Base-by-base conservation (phyloP, 2,888 invertebrate genomes). In the Lacanobia wlatinum region DNA sequence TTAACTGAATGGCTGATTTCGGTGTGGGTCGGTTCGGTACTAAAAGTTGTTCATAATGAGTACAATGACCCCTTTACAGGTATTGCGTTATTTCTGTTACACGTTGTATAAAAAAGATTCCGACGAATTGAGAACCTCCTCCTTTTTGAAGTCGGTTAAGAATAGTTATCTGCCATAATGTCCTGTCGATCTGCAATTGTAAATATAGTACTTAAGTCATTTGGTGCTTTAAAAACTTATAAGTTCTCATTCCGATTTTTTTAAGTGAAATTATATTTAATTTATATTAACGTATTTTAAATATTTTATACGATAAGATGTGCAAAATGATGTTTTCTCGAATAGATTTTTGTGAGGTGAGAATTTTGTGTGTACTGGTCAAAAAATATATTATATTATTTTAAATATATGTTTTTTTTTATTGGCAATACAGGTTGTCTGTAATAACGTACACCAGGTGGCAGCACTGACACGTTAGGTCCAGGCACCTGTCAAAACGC, bases 191-290 rank as follows among this genome's bases (percentile, higher is more conserved):
- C 46, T 69, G 53, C 55, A 46, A n/a, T 8, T 83, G 79, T 83
- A 80, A 80, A 79, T 79, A 78, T 80, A 80, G 83, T 80, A 70
- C 60, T 70, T 80, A 80, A 78, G 79, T 61, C 0, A 53, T 78
- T 68, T 74, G 80, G 79, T 83, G 80, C 80, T 80, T 80, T 80
- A 83, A 80, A 82, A 46, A 21, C 28, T 4, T 70, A 43, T 73
- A 64, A 64, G 69, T 80, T 80, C 40, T 83, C 74, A 80, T 80
- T 80, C 79, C 83, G 78, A 78, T 67, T 73, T 73, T 55, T 58
- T 67, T 73, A 82, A 74, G 73, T 73, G 40, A 56, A 72, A 23
- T 48, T 56, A 58, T 78, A 58, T 76, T 64, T 69, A 62, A 46
- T 79, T 76, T 70, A 61, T 56, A 34, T 73, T 56, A 62, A 43